A percentile compares a stretch with the other conserved stretches of the same genome.
phyloP scores from a whole-genome alignment of 2,888 invertebrate species.

The Euzophera pinguis region DNA sequence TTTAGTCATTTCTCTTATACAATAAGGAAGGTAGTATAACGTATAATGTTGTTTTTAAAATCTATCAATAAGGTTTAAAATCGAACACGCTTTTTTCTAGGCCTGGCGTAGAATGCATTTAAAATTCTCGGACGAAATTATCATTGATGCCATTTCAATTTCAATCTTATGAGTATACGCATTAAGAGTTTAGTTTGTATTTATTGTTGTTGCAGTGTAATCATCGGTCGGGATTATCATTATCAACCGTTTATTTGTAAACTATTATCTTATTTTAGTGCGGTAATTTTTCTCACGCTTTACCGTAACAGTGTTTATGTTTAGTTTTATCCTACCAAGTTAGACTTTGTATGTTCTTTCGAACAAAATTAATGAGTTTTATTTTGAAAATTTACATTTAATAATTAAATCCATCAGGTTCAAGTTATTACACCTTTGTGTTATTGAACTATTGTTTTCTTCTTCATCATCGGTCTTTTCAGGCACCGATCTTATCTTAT shows the following conservation, averaged over 20 bases:
- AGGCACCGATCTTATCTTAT: no score
- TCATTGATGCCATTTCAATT: neutral
- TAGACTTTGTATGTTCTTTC: no score
- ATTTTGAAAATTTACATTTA: no score
- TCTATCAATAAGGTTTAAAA: neutral
- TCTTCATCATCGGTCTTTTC: no score
- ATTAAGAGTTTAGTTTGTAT: neutral
- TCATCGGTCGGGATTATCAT: neutral
- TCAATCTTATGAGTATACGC: neutral
- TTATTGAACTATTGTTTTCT: no score
- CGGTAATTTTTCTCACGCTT: slow-evolving; percentile 1
- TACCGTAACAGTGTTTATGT: neutral
- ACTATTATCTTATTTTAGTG: slow-evolving; percentile 15
- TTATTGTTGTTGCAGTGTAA: neutral
- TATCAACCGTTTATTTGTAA: slow-evolving; percentile 18
- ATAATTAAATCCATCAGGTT: no score
- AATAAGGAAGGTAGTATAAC: neutral
- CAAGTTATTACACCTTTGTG: no score
- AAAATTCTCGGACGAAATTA: neutral
- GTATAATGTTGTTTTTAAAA: neutral
- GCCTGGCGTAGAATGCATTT: neutral
- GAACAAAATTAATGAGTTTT: no score
- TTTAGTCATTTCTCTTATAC: neutral
- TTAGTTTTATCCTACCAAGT: neutral
- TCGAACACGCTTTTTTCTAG: neutral